Evolutionary conservation across 2,113 vertebrate genomes (phyloP).

Genomic region (Triplophysa tibetana): DNA sequence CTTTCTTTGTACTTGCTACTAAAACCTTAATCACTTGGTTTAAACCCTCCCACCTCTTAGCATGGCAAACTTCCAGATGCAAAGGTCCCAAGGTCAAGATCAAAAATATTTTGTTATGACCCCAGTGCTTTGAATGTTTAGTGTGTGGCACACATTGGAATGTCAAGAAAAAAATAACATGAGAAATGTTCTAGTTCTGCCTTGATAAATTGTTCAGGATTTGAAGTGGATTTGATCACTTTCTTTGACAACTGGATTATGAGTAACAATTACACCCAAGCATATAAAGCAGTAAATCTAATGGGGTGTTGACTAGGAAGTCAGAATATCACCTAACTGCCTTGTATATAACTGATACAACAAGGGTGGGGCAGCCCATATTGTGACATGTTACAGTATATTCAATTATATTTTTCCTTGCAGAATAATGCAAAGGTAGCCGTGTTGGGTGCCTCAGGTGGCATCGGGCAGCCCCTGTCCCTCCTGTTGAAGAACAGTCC

Average conservation of each 20-base stretch:
- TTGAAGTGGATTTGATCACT: neutral
- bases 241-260: neutral
- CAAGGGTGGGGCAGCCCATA: neutral
- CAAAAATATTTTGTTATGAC: neutral
- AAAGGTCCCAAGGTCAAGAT: conserved; percentile 34
- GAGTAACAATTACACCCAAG: neutral
- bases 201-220: neutral
- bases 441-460: conserved; percentile 91
- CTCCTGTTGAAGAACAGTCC: conserved; percentile 97
- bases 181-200: no score
- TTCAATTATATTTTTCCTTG: neutral
- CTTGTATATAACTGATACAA: neutral
- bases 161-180: no score
- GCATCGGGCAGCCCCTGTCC: conserved; percentile 95
- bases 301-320: neutral
- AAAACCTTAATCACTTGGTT: neutral
- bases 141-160: neutral
- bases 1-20: neutral
- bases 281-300: neutral
- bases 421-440: conserved; percentile 89
- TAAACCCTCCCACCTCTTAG: neutral
- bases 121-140: neutral
- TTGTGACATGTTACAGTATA: neutral
- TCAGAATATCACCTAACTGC: neutral
- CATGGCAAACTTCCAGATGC: neutral